Base-by-base conservation (phyloP, 2,888 invertebrate species). In the Panzeria rudis region DNA sequence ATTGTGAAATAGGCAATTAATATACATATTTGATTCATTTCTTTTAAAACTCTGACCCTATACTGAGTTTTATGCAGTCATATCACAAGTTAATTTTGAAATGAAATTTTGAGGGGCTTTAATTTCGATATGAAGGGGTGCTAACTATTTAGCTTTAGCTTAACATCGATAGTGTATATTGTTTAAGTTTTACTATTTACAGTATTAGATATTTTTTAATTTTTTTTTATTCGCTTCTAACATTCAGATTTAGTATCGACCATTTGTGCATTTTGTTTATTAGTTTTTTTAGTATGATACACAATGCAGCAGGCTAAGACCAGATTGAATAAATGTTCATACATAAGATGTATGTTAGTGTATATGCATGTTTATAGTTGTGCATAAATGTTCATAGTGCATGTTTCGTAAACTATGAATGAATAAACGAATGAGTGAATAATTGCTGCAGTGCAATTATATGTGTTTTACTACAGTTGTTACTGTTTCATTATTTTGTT, bases 191-290 rank as follows among this genome's bases (percentile, higher is more conserved):
- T 73, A 17, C 59, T 72, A 84, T 73, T 85, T 73, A 50, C 9
- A 29, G 56, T 38, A 6, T 38, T 59, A 38, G 20, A 38, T 50
- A 9, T 17, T 47, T 56, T 47, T 59, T 41, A 15, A 29, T 9
- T 23, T 54, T 7, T 54, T 38, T 8, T 52, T 7, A n/a, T 61
- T 61, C 15, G 25, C 13, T 69, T 71, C 52, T 52, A 78, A 78
- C 69, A 78, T 78, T 69, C 69, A 82, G 78, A 85, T 85, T 85
- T 82, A 82, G 69, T 78, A 75, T 69, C 78, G 81, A 69, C 81
- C 85, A 82, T 82, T 85, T 85, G 85, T 82, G 82, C 77, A 81
- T 82, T 85, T 85, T 82, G 85, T 85, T 85, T 85, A 85, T 85
- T 85, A 82, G 85, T 82, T 85, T 85, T 71, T 85, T 71, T 52